phyloP scores from a whole-genome alignment of 1,140 invertebrate genomes.

The Wiebesia pumilae region DNA sequence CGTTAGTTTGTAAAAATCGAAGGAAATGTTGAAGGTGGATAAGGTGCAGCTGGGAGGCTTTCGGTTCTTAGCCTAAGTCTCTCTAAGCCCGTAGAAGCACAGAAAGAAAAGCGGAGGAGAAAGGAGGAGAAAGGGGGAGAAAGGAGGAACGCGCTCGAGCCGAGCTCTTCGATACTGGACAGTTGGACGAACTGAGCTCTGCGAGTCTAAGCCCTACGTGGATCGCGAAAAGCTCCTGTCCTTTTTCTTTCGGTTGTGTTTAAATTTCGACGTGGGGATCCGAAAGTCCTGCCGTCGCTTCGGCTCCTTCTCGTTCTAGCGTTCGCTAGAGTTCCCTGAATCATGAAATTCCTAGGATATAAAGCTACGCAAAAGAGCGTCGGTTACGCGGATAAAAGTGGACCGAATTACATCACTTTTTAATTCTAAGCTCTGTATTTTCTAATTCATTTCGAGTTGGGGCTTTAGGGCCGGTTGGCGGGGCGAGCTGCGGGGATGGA shows the following conservation, averaged over 20 bases:
- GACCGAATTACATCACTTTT: conserved; percentile 1
- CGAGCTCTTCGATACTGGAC: conserved; percentile 35
- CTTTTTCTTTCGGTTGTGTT: conserved; percentile 29
- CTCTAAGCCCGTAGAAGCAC: conserved; percentile 30
- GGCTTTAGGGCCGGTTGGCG: no score
- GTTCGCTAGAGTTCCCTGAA: not conserved
- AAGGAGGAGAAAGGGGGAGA: not conserved
- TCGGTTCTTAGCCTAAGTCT: conserved; percentile 24
- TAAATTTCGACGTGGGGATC: conserved; percentile 28
- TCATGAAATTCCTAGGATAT: not conserved
- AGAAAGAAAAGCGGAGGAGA: no score
- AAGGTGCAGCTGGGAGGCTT: conserved; percentile 15
- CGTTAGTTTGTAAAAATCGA: conserved; percentile 31
- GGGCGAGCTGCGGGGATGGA: no score
- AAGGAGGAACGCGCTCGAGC: not conserved
- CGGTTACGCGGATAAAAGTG: not conserved
- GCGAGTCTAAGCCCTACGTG: not conserved
- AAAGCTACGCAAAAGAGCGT: not conserved
- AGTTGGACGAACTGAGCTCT: conserved; percentile 36
- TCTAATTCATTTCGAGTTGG: not conserved
- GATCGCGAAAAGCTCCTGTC: conserved; percentile 29
- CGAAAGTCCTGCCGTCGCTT: not conserved
- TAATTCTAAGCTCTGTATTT: not conserved
- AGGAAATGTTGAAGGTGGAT: not conserved
- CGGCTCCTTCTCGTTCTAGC: conserved; percentile 1